Conservation (phyloP, 2,797 vertebrate genomes). For the Sebastiscus albofasciatus region DNA sequence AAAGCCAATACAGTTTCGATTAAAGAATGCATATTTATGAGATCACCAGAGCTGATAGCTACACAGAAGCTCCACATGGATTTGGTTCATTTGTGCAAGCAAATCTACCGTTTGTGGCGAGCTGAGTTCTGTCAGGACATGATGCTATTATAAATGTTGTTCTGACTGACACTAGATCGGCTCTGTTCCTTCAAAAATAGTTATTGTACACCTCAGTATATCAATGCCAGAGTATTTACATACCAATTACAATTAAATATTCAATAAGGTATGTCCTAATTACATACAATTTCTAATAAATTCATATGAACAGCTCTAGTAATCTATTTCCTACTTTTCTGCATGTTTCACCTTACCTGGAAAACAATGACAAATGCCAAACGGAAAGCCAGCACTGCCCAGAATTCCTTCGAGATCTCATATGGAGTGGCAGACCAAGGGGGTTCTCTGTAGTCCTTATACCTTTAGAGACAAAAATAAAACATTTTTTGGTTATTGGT, state of each 20-base stretch:
- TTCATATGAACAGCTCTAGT: not conserved
- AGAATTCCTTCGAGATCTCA: conserved; percentile 96
- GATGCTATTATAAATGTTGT: too few relatives aligned
- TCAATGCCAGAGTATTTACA: not conserved
- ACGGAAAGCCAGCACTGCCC: conserved; percentile 93
- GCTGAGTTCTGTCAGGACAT: too few relatives aligned
- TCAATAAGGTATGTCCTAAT: not conserved
- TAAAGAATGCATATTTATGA: too few relatives aligned
- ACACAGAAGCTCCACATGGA: too few relatives aligned
- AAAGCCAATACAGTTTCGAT: too few relatives aligned
- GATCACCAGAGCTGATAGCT: too few relatives aligned
- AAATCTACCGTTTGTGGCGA: too few relatives aligned
- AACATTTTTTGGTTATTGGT: not conserved
- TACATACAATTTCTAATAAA: not conserved
- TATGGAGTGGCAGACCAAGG: conserved; percentile 93
- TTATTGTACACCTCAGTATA: not conserved
- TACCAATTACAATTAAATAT: not conserved
- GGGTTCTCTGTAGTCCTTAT: conserved; percentile 96
- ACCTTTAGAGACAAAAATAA: conserved; percentile 61
- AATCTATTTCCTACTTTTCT: not conserved
- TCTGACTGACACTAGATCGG: too few relatives aligned
- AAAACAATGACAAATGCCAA: conserved; percentile 97
- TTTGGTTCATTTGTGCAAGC: too few relatives aligned
- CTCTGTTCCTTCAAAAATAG: not conserved
- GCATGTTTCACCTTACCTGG: conserved; percentile 83